Evolutionary conservation across 2,888 invertebrate species (phyloP).

Genomic region (Ormyrus pomaceus): DNA sequence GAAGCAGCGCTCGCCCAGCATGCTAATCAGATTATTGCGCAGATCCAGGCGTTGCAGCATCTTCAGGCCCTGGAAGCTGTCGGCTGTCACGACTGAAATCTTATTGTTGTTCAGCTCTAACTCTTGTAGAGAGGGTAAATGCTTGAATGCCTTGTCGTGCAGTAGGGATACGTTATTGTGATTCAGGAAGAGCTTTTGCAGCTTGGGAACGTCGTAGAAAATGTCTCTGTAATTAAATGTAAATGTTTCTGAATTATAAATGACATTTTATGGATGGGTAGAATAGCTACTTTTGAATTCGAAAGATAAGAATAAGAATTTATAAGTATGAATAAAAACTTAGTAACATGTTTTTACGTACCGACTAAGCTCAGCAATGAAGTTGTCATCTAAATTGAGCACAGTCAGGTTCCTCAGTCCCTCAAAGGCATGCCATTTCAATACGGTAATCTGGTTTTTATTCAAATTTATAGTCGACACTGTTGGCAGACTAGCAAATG

Average conservation of each 20-base stretch:
- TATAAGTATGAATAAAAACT: no score
- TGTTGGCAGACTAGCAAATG: conserved; percentile 85
- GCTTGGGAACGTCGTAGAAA: conserved; percentile 84
- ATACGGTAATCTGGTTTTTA: conserved; percentile 82
- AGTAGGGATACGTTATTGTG: conserved; percentile 90
- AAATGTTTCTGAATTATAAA: no score
- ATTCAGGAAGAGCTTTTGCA: conserved; percentile 87
- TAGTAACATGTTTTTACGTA: conserved; percentile 53
- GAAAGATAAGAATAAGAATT: no score
- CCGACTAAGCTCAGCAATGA: conserved; percentile 84
- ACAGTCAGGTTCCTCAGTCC: conserved; percentile 83
- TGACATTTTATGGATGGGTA: no score
- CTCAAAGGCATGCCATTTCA: conserved; percentile 84
- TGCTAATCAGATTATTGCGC: conserved; percentile 84
- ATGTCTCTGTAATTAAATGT: conserved; percentile 77
- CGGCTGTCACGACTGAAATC: conserved; percentile 84
- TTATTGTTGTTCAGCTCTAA: conserved; percentile 89
- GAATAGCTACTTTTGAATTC: no score
- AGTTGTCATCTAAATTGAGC: conserved; percentile 86
- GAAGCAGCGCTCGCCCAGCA: conserved; percentile 88
- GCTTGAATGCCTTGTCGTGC: conserved; percentile 89
- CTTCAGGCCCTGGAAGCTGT: conserved; percentile 86
- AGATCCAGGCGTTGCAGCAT: conserved; percentile 85
- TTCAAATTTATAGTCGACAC: conserved; percentile 82
- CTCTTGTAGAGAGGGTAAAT: conserved; percentile 85